A percentile compares a stretch with the other conserved stretches of the same genome.
These are phyloP conservation scores for Malthinus flaveolus DNA, from an alignment of 2,888 invertebrate genomes.

Conservation along the genomic window DNA sequence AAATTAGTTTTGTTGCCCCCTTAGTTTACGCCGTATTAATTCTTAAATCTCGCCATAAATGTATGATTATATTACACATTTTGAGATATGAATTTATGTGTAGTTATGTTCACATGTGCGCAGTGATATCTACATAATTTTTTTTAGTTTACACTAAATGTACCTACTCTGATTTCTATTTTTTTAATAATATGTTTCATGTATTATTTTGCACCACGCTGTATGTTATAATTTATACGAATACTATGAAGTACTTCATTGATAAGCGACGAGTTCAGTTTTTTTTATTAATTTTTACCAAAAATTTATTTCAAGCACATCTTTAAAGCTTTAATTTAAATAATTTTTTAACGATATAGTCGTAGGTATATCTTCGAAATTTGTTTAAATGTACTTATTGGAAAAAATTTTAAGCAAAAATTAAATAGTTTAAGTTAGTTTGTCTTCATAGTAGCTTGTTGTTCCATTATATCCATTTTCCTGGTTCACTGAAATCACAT, in stretches of 20 bases:
- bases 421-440: slow-evolving; percentile 21
- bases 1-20: not conserved
- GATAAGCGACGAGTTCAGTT: slow-evolving; percentile 18
- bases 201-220: slow-evolving; percentile 38
- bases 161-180: slow-evolving; percentile 36
- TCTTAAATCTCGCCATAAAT: slow-evolving; percentile 27
- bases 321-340: slow-evolving; percentile 19
- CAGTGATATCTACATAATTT: slow-evolving; percentile 48
- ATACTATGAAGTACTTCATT: slow-evolving; percentile 32
- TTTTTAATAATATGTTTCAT: slow-evolving; percentile 27
- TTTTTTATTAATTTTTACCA: slow-evolving; percentile 14
- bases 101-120: slow-evolving; percentile 48
- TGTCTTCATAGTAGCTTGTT: not conserved
- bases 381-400: slow-evolving; percentile 7
- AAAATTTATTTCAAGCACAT: slow-evolving; percentile 24
- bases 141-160: slow-evolving; percentile 36
- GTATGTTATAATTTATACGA: slow-evolving; percentile 32
- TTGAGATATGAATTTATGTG: slow-evolving; percentile 49
- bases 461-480: not conserved
- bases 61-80: slow-evolving; percentile 39
- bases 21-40: not conserved
- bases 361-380: slow-evolving; percentile 45
- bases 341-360: slow-evolving; percentile 42
- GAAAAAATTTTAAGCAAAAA: slow-evolving; percentile 41
- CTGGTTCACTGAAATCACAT: slow-evolving; percentile 3